Percentiles rank a stretch among this genome's conserved stretches.
phyloP scores from a whole-genome alignment of 2,888 invertebrate genomes.

The Chloroclysta siterata region DNA sequence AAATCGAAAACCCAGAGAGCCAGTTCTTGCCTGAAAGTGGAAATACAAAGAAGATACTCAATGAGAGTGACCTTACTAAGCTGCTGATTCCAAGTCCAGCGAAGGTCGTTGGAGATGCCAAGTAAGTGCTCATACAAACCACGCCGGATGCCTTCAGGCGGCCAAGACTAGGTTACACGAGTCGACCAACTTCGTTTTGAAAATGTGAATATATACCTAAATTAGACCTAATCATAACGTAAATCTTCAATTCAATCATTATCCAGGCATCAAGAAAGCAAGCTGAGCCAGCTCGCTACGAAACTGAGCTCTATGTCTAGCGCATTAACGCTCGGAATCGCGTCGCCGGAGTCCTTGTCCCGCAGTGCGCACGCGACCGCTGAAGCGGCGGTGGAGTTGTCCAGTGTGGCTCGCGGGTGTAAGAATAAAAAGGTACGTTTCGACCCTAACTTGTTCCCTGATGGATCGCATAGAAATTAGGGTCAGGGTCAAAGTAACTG shows the following conservation, averaged over 20 bases:
- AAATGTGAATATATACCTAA: too few relatives aligned
- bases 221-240: too few relatives aligned
- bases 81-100: conserved; percentile 49
- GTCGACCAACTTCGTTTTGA: too few relatives aligned
- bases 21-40: conserved; percentile 33
- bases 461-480: too few relatives aligned
- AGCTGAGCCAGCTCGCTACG: conserved; percentile 54
- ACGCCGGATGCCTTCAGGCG: not conserved
- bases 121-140: conserved; percentile 46
- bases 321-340: conserved; percentile 48
- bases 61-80: conserved; percentile 51
- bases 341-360: conserved; percentile 47
- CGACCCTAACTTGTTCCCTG: too few relatives aligned
- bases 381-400: conserved; percentile 50
- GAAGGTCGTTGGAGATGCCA: conserved; percentile 52
- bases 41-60: conserved; percentile 41
- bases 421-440: conserved; percentile 31
- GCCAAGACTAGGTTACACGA: too few relatives aligned
- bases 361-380: conserved; percentile 51
- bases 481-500: too few relatives aligned
- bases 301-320: conserved; percentile 57
- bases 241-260: not conserved
- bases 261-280: conserved; percentile 56
- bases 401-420: conserved; percentile 52
- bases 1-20: conserved; percentile 48